A percentile compares a stretch with the other conserved stretches of the same genome.
Evolutionary conservation across 2,888 invertebrate genomes (phyloP).

Genomic region (Blastobasis lacticolella): DNA sequence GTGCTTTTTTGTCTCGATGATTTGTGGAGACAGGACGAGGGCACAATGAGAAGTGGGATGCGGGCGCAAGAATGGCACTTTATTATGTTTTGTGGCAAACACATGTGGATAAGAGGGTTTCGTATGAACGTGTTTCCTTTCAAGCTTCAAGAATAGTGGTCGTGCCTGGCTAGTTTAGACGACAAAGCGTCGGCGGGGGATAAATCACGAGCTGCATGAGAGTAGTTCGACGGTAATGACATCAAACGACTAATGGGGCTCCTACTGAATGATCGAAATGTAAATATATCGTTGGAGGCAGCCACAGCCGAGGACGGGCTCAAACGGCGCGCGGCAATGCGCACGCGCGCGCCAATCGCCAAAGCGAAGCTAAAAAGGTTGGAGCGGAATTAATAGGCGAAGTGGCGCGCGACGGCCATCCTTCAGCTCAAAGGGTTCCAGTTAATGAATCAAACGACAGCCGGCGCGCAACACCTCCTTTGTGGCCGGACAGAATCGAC

Average conservation of each 20-base stretch:
- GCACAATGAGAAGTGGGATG: constrained; percentile 65
- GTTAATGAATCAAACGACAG: constrained; percentile 70
- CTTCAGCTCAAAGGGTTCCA: constrained; percentile 64
- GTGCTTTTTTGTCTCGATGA: constrained; percentile 51
- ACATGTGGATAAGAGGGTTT: constrained; percentile 26
- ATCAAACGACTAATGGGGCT: neutral
- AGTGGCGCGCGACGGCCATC: constrained; percentile 45
- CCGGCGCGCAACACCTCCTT: constrained; percentile 66
- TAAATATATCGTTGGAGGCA: constrained; percentile 15
- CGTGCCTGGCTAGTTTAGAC: too few species aligned
- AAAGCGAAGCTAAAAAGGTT: constrained; percentile 33
- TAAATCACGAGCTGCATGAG: too few species aligned
- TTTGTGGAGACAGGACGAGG: constrained; percentile 66
- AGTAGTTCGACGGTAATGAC: neutral
- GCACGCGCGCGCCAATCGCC: constrained; percentile 19
- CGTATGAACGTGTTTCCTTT: constrained; percentile 8
- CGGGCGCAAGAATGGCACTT: constrained; percentile 62
- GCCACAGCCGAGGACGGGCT: constrained; percentile 6
- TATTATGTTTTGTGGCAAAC: constrained; percentile 30
- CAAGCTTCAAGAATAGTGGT: too few species aligned
- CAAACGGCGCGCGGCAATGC: constrained; percentile 23
- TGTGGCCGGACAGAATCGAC: constrained; percentile 63
- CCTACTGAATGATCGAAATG: constrained; percentile 24
- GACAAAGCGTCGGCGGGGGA: too few species aligned
- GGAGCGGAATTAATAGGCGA: constrained; percentile 44